Percentiles rank a stretch among this genome's conserved stretches.
phyloP scores from a whole-genome alignment of 2,113 vertebrate species.

The Rhinopomastus cyanomelas region DNA sequence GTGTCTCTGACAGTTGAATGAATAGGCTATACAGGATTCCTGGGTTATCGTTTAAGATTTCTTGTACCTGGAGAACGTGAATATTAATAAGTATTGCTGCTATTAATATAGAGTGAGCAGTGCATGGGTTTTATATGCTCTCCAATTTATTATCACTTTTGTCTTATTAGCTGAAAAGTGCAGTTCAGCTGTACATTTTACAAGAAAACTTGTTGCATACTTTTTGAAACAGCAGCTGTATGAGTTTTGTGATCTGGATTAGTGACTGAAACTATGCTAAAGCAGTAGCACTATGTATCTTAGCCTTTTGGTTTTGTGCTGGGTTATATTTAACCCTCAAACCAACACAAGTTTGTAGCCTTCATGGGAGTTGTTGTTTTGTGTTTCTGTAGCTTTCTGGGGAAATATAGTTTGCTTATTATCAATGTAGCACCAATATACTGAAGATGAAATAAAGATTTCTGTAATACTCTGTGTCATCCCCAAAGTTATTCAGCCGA shows the following conservation, averaged over 20 bases:
- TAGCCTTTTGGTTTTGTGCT: not conserved
- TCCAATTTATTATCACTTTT: not conserved
- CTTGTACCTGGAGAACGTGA: not conserved
- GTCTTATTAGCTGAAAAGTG: not conserved
- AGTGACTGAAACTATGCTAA: not conserved
- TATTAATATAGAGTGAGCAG: not conserved
- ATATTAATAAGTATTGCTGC: not conserved
- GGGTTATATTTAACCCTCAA: too few relatives aligned
- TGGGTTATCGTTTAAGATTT: not conserved
- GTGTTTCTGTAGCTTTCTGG: not conserved
- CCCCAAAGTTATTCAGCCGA: not conserved
- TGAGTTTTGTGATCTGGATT: not conserved
- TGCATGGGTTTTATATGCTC: not conserved
- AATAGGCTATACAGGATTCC: not conserved
- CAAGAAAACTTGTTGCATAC: not conserved
- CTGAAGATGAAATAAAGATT: not conserved
- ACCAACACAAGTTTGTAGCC: too few relatives aligned
- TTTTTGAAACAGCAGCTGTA: not conserved
- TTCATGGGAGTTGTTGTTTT: not conserved
- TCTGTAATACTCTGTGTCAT: not conserved
- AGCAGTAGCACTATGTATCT: not conserved
- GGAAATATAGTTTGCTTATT: not conserved
- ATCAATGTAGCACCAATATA: not conserved
- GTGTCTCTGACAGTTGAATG: not conserved
- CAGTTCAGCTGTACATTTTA: not conserved